Base-by-base conservation (phyloP, 2,888 invertebrate genomes). In the Selenia dentaria region DNA sequence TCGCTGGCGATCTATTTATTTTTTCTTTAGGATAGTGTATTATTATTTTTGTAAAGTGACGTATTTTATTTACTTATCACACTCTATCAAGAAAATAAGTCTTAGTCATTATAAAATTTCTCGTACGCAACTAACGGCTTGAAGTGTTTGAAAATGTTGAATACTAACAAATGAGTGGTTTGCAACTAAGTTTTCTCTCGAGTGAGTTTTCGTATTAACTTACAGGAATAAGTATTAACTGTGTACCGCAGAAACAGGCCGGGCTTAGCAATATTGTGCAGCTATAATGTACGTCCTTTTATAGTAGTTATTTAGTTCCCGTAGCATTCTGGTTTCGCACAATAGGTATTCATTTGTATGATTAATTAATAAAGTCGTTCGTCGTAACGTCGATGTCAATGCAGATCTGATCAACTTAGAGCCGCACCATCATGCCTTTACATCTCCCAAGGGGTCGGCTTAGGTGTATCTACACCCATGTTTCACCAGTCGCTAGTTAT, bases 1-100 rank as follows among this genome's bases (percentile, higher is more conserved):
- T 90, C 87, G 90, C 90, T 83, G 90, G 90, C 89, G 89, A 90
- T 87, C 87, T 75, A 54, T 73, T 84, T 82, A 75, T 59, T 77
- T 85, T 83, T 85, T 88, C 79, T 83, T 80, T 87, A 87, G 84
- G 75, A 66, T 86, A 86, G 79, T 76, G 74, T 82, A 74, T 75
- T 78, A 71, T 80, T 78, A 65, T 73, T 68, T 25, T 67, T 69
- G 62, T 80, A 72, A 79, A 70, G 60, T 76, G 77, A 79, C 70
- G 67, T 75, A 75, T 74, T 74, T 71, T 76, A 71, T 73, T 16
- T 22, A 22, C 22, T 76, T 78, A 78, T 68, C 79, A 79, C 64
- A 72, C 67, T 74, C 73, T 72, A 75, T 71, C 72, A 69, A 72
- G 66, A 16, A 34, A 34, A 59, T 39, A 16, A 27, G 65, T 46